A percentile compares a stretch with the other conserved stretches of the same genome.
Evolutionary conservation across 2,888 invertebrate species (phyloP).

Genomic region (Mimumesa dahlbomi): DNA sequence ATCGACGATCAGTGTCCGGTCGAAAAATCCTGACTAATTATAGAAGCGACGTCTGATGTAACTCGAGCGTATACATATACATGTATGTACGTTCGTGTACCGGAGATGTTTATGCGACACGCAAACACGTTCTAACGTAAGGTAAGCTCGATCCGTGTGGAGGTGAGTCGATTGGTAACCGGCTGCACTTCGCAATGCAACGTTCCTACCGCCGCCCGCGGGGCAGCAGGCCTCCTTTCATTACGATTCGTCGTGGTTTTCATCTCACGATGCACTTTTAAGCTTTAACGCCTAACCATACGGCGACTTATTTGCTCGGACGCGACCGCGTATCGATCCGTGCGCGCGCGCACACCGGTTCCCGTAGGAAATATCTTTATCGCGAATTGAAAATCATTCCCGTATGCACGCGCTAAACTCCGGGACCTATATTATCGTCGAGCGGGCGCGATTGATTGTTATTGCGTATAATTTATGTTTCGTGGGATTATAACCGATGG

Average conservation of each 20-base stretch:
- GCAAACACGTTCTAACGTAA: too few species aligned
- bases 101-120: too few species aligned
- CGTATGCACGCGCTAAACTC: too few species aligned
- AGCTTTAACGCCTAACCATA: slow-evolving; percentile 31
- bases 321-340: slow-evolving; percentile 22
- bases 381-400: not conserved
- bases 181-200: slow-evolving; percentile 65
- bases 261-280: slow-evolving; percentile 65
- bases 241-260: slow-evolving; percentile 75
- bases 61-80: too few species aligned
- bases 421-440: too few species aligned
- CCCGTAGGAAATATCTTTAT: slow-evolving; percentile 9
- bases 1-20: too few species aligned
- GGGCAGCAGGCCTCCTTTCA: slow-evolving; percentile 68
- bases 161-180: slow-evolving; percentile 68
- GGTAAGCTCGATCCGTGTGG: too few species aligned
- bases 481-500: not conserved
- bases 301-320: slow-evolving; percentile 30
- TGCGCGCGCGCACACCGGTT: slow-evolving; percentile 3
- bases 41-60: too few species aligned
- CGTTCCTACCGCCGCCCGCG: slow-evolving; percentile 54
- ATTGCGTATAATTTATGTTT: too few species aligned
- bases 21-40: too few species aligned
- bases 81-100: too few species aligned
- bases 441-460: too few species aligned